phyloP scores from a whole-genome alignment of 1,140 invertebrate genomes.

The Hesperophylax magnus region DNA sequence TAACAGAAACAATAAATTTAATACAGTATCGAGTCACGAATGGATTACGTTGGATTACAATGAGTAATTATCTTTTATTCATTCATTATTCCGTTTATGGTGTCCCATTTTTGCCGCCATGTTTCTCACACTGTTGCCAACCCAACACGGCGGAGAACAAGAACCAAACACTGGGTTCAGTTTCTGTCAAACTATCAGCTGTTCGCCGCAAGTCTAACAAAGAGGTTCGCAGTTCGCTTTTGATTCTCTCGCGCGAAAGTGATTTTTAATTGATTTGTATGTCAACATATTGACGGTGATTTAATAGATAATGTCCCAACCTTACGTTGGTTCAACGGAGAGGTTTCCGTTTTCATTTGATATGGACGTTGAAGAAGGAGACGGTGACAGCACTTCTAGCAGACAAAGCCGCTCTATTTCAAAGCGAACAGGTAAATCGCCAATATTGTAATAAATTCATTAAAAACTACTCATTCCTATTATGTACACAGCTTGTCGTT shows the following conservation, averaged over 20 bases:
- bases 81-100: not conserved
- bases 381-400: slow-evolving; percentile 60
- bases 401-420: slow-evolving; percentile 43
- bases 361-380: slow-evolving; percentile 65
- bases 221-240: not conserved
- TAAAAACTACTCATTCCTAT: not conserved
- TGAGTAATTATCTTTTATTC: no score
- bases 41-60: no score
- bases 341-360: slow-evolving; percentile 69
- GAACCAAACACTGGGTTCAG: not conserved
- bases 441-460: slow-evolving; percentile 10
- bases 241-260: not conserved
- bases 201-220: slow-evolving; percentile 15
- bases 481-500: not conserved
- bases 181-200: slow-evolving; percentile 38
- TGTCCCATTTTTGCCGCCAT: not conserved
- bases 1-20: no score
- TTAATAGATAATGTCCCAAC: slow-evolving; percentile 61
- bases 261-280: slow-evolving; percentile 2
- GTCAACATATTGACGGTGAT: not conserved
- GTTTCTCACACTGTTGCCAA: not conserved
- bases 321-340: slow-evolving; percentile 67
- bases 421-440: slow-evolving; percentile 38
- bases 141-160: slow-evolving; percentile 5
- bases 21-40: no score